Evolutionary conservation across 2,113 vertebrate species (phyloP).

Genomic region (Heterotis niloticus): DNA sequence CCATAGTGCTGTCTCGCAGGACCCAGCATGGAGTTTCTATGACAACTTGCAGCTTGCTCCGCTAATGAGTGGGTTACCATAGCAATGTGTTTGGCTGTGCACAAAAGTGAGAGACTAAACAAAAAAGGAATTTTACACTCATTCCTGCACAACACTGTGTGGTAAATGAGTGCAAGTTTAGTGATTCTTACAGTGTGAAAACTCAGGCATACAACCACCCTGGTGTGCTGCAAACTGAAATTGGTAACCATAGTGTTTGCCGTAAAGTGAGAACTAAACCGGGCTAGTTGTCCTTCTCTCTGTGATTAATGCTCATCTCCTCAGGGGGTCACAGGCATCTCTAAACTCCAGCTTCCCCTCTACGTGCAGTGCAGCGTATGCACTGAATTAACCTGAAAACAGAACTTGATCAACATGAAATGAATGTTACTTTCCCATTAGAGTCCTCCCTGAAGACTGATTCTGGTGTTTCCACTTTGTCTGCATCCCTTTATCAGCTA

Average conservation of each 20-base stretch:
- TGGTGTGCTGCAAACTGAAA: background rate
- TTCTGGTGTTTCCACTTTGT: no score
- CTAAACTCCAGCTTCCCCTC: no score
- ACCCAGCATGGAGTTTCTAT: conserved; percentile 66
- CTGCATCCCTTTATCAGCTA: no score
- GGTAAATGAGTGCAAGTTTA: conserved; percentile 1
- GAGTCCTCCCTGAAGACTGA: no score
- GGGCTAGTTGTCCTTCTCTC: background rate
- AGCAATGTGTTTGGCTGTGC: conserved; percentile 64
- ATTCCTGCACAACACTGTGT: conserved; percentile 38
- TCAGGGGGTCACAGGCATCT: background rate
- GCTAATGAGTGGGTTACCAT: conserved; percentile 68
- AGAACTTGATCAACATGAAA: no score
- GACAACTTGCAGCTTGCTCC: conserved; percentile 72
- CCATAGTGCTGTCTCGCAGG: conserved; percentile 58
- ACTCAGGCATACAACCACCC: background rate
- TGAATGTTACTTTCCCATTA: no score
- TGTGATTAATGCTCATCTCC: background rate
- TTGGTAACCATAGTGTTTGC: conserved; percentile 14
- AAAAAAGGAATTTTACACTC: conserved; percentile 46
- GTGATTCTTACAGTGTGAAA: background rate
- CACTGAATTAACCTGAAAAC: background rate
- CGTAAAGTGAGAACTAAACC: background rate
- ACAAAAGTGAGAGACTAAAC: conserved; percentile 47
- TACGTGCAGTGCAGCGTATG: background rate